phyloP scores from a whole-genome alignment of 1,140 invertebrate species.

The Drosophila rufa region DNA sequence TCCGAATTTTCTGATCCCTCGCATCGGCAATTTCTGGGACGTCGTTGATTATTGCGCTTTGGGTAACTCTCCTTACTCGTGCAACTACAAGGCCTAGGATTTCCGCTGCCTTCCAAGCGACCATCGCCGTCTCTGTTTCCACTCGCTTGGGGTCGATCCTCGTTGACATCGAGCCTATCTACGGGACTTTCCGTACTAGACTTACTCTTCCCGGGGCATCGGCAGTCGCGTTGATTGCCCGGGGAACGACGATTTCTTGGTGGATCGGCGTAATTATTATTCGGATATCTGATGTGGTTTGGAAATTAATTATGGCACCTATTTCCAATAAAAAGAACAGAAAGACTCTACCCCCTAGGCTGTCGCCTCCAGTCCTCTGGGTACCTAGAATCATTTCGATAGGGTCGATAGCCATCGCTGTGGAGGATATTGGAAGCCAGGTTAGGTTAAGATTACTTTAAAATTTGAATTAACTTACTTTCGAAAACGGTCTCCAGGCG shows the following conservation, averaged over 20 bases:
- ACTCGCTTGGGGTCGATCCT: too few species aligned
- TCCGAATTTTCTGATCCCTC: too few species aligned
- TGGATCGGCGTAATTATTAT: background rate
- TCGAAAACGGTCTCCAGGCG: background rate
- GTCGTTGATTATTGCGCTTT: background rate
- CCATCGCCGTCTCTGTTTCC: too few species aligned
- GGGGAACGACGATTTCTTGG: background rate
- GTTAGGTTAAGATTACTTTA: background rate
- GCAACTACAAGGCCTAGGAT: background rate
- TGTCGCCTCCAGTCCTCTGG: background rate
- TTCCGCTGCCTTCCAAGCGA: background rate
- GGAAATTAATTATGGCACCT: background rate
- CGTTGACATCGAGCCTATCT: too few species aligned
- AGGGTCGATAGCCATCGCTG: background rate
- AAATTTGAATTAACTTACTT: constrained; percentile 14
- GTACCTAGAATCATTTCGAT: background rate
- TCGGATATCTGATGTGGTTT: background rate
- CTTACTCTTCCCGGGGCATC: background rate
- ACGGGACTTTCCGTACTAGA: background rate
- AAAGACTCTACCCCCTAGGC: background rate
- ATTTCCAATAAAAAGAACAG: background rate
- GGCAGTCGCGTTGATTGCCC: background rate
- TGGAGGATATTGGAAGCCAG: background rate
- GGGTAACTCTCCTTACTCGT: background rate
- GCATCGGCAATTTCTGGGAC: too few species aligned